Evolutionary conservation across 2,113 vertebrate genomes (phyloP), one percentile per base, ranked within the genome.

Genomic region (Chloropsis hardwickii): DNA sequence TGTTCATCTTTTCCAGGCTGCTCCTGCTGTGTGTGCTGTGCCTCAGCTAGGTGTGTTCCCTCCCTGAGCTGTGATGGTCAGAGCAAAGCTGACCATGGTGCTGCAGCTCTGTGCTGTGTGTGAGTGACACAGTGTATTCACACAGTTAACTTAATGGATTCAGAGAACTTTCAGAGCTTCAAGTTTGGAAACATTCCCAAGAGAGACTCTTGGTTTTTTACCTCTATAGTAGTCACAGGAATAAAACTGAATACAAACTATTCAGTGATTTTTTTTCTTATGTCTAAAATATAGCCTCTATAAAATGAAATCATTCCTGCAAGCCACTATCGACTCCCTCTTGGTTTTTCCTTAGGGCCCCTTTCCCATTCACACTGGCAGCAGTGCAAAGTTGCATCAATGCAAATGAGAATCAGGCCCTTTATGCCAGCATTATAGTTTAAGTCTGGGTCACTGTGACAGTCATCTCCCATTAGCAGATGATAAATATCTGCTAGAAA

Each of bases 121-220:
- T 57, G 69, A 85, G 85, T 70, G 83, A 67, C 85, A 57, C 5
- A 0, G 27, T 66, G 74, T 69, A 67, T 80, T 31, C 74, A 17
- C 2, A 1, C 90, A 89, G 50, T 97, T 91, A 90, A 48, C 71
- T 92, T 95, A 82, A 93, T 92, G 86, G 58, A 44, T 91, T 94
- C 78, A 60, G 39, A 54, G 88, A 78, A 71, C 73, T 62, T 90
- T 65, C 66, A 84, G 47, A 44, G 29, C 23, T 62, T 83, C 2
- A 4, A 18, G 10, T 37, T 72, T 94, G 77, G 88, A 95, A 94
- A 22, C 88, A 14, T 60, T 96, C 94, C 88, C 81, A 77, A 57
- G 35, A 54, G 64, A 56, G 11, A 21, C 17, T 35, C 42, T 67
- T 45, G 44, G 73, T 73, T 77, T 60, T 77, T 60, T 8, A 77